Base-by-base conservation (phyloP, 2,888 invertebrate species). In the Hetaerina titia region DNA sequence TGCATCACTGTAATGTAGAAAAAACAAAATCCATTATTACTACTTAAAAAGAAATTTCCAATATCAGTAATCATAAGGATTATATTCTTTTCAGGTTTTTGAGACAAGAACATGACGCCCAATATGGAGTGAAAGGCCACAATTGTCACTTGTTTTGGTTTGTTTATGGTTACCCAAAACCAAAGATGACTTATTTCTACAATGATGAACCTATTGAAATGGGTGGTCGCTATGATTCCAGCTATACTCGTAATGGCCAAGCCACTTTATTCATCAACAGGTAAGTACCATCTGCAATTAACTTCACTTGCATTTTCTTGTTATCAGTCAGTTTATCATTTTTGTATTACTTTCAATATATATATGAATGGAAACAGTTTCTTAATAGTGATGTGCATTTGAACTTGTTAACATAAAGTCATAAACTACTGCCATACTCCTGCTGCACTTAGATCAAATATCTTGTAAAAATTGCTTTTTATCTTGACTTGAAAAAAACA, bases 101-200 rank as follows among this genome's bases (percentile, higher is more conserved):
- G 17, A 98, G 99, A 0, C 98, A 98, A 96, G 99, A 99, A 96
- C 97, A 98, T 96, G 99, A 99, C 96, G 98, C 98, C 0, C 98
- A 99, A 96, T 99, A 99, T 96, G 99, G 99, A 0, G 98, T 99
- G 15, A 99, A 99, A 96, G 98, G 98, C 58, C 99, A 99, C 96
- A 99, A 99, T 96, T 98, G 98, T 25, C 99, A 98, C 96, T 97
- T 99, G 95, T 98, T 98, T 97, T 99, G 99, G 98, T 99, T 98
- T 96, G 98, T 99, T 22, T 99, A 99, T 96, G 99, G 99, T 0
- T 99, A 99, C 97, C 99, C 99, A 0, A 99, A 99, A 96, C 99
- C 99, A 5, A 98, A 98, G 96, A 98, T 99, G 98, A 98, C 98
- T 7, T 99, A 98, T 97, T 98, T 98, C 96, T 99, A 98, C 97